phyloP scores from a whole-genome alignment of 2,113 vertebrate genomes.

The Scartelaos histophorus region DNA sequence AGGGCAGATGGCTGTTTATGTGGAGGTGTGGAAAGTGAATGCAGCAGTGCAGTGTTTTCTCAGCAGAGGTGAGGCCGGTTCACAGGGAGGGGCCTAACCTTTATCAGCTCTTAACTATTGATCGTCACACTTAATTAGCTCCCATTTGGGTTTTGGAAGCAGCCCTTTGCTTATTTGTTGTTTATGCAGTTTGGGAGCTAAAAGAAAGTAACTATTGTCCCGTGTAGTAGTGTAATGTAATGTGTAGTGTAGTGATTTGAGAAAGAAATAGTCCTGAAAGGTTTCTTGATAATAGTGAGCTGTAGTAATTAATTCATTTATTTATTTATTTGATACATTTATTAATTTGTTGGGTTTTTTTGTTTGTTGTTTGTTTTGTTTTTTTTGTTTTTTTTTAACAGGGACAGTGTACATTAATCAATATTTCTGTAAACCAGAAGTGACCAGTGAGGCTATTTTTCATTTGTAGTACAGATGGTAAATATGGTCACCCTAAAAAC shows the following conservation, averaged over 20 bases:
- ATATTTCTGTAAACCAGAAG: too few species aligned
- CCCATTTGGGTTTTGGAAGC: not conserved
- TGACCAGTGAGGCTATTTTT: too few species aligned
- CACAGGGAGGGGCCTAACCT: not conserved
- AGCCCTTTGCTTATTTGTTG: not conserved
- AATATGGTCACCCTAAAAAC: too few species aligned
- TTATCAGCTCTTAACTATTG: not conserved
- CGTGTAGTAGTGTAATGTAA: not conserved
- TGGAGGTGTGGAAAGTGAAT: not conserved
- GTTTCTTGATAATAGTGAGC: too few species aligned
- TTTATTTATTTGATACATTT: too few species aligned
- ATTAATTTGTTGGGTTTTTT: too few species aligned
- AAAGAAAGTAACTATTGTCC: not conserved
- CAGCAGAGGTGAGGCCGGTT: conserved; percentile 2
- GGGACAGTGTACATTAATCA: too few species aligned
- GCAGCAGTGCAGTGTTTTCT: conserved; percentile 9
- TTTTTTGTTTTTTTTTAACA: too few species aligned
- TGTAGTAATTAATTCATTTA: too few species aligned
- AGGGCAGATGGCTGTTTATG: conserved; percentile 30
- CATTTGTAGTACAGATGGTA: too few species aligned
- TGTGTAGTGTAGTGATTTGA: not conserved
- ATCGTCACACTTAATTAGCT: not conserved
- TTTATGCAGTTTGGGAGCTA: not conserved
- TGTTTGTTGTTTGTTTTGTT: too few species aligned
- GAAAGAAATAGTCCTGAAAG: not conserved